phyloP scores from a whole-genome alignment of 2,888 invertebrate species.

The Hemistola chrysoprasaria region DNA sequence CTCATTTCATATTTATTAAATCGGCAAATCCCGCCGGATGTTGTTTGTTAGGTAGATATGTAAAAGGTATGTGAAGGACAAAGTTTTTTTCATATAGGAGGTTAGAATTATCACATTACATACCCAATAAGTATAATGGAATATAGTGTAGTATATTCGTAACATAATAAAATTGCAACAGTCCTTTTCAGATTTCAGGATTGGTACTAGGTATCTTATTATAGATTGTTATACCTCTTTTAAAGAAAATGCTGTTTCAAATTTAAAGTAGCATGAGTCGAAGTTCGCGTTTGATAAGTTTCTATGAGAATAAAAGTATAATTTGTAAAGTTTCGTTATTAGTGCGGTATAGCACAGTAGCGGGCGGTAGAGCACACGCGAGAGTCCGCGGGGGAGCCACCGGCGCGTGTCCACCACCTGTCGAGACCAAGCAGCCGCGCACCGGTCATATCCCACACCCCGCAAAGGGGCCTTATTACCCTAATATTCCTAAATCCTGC shows the following conservation, averaged over 20 bases:
- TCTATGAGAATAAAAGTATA: too few species aligned
- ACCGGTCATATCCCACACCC: slow-evolving; percentile 50
- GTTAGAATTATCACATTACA: slow-evolving; percentile 28
- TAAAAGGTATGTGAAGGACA: slow-evolving; percentile 71
- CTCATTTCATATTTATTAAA: slow-evolving; percentile 25
- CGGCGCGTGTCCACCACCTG: slow-evolving; percentile 76
- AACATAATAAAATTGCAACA: neutral
- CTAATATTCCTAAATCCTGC: slow-evolving; percentile 69
- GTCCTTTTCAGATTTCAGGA: too few species aligned
- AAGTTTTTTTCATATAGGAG: slow-evolving; percentile 41
- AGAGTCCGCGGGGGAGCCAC: slow-evolving; percentile 40
- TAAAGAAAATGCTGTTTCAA: too few species aligned
- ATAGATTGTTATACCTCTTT: too few species aligned
- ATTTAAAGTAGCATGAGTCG: too few species aligned
- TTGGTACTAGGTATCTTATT: too few species aligned
- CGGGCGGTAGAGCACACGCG: slow-evolving; percentile 29
- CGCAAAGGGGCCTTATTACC: slow-evolving; percentile 50
- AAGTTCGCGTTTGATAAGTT: too few species aligned
- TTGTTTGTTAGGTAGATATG: slow-evolving; percentile 41
- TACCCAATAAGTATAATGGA: slow-evolving; percentile 1
- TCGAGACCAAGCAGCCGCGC: slow-evolving; percentile 48
- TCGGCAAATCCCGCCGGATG: slow-evolving; percentile 53
- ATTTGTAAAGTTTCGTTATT: too few species aligned
- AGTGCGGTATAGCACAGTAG: slow-evolving; percentile 38
- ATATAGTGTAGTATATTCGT: neutral